These are phyloP conservation scores for Pantala flavescens DNA, from an alignment of 1,140 invertebrate species.

Conservation along the genomic window DNA sequence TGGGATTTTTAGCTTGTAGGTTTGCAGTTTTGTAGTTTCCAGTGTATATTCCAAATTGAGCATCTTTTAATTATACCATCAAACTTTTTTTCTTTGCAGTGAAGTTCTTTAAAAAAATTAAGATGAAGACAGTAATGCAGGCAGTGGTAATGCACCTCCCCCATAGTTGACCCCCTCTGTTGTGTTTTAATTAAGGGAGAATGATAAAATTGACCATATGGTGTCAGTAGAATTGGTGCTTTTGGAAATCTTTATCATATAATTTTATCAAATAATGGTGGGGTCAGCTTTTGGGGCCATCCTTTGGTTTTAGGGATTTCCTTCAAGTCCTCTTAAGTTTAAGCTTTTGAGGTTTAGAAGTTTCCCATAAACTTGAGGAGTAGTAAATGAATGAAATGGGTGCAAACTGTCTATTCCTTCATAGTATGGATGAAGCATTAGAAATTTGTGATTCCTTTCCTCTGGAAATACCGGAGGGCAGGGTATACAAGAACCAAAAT, in stretches of 20 bases:
- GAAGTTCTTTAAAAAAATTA: constrained; percentile 4
- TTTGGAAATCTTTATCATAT: too few species aligned
- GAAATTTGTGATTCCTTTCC: background rate
- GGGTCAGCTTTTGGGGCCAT: background rate
- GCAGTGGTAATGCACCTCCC: background rate
- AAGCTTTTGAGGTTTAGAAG: background rate
- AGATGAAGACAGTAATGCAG: background rate
- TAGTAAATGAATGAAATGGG: background rate
- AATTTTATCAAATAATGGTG: background rate
- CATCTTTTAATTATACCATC: background rate
- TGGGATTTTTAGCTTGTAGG: constrained; percentile 17
- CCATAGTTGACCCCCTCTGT: background rate
- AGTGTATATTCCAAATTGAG: constrained; percentile 24
- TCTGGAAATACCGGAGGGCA: background rate
- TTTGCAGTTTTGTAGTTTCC: constrained; percentile 33
- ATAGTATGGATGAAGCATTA: background rate
- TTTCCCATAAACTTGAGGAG: background rate
- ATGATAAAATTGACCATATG: too few species aligned
- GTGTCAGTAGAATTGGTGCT: too few species aligned
- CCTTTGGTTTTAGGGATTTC: background rate
- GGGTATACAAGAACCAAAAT: background rate
- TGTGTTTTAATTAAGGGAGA: background rate
- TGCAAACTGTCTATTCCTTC: background rate
- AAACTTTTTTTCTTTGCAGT: background rate
- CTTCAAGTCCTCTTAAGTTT: background rate